These are phyloP conservation scores for Drosophila lowei DNA, from an alignment of 1,140 invertebrate genomes.

Conservation along the genomic window DNA sequence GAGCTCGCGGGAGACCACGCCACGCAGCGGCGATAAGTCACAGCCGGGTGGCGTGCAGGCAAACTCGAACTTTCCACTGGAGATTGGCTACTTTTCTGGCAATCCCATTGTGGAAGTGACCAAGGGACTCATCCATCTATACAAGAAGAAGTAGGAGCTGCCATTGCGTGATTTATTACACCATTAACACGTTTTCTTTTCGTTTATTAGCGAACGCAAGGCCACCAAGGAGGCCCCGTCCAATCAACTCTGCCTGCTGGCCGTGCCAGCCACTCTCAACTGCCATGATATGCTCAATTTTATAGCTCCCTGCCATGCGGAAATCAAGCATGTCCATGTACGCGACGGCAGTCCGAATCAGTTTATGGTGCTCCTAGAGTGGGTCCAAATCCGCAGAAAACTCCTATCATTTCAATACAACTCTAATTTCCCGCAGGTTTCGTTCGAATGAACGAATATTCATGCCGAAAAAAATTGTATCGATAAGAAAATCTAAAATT, in stretches of 20 bases:
- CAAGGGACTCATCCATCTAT: slow-evolving; percentile 97
- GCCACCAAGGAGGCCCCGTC: slow-evolving; percentile 88
- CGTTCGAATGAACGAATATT: slow-evolving; percentile 88
- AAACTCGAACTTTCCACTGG: slow-evolving; percentile 83
- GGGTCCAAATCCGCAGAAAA: slow-evolving; percentile 9
- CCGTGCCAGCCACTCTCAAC: slow-evolving; percentile 95
- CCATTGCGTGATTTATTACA: not conserved
- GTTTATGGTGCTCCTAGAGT: slow-evolving; percentile 97
- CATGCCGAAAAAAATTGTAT: too few relatives aligned
- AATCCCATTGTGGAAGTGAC: slow-evolving; percentile 98
- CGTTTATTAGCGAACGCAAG: slow-evolving; percentile 85
- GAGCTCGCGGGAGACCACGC: slow-evolving; percentile 82
- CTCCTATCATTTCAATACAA: slow-evolving; percentile 1
- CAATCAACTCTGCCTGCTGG: slow-evolving; percentile 93
- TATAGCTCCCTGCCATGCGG: slow-evolving; percentile 94
- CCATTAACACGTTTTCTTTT: not conserved
- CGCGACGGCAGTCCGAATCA: slow-evolving; percentile 95
- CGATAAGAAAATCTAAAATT: too few relatives aligned
- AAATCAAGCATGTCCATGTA: slow-evolving; percentile 95
- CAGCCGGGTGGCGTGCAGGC: slow-evolving; percentile 18
- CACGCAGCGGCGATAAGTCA: slow-evolving; percentile 76
- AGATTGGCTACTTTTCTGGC: slow-evolving; percentile 95
- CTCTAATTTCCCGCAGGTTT: slow-evolving; percentile 83
- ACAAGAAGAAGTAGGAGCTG: slow-evolving; percentile 93
- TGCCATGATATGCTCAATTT: slow-evolving; percentile 98